Evolutionary conservation across 2,888 invertebrate genomes (phyloP).

Genomic region (Petrolisthes cinctipes): DNA sequence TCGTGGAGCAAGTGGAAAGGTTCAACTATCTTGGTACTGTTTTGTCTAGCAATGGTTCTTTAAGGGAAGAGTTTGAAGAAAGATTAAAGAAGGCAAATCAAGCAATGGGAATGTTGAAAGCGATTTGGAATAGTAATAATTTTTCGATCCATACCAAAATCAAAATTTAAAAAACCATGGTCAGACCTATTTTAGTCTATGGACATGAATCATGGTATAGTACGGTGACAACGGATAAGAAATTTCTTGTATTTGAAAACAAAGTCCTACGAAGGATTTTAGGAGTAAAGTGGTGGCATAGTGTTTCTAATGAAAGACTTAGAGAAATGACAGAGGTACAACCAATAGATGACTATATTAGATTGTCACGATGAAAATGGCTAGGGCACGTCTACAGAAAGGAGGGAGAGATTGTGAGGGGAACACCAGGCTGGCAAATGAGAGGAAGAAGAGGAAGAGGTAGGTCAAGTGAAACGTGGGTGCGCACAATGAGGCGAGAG

Average conservation of each 20-base stretch:
- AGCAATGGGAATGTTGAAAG: slow-evolving; percentile 20
- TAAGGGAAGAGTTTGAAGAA: neutral
- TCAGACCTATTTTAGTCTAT: neutral
- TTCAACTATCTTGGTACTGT: neutral
- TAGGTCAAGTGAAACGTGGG: too few relatives aligned
- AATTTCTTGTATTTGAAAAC: slow-evolving; percentile 1
- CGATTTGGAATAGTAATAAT: neutral
- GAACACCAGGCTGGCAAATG: too few relatives aligned
- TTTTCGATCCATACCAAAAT: neutral
- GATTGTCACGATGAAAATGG: slow-evolving; percentile 7
- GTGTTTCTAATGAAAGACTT: neutral
- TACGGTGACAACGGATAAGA: neutral
- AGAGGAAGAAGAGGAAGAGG: too few relatives aligned
- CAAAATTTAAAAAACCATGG: neutral
- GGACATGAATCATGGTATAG: neutral
- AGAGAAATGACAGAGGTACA: neutral
- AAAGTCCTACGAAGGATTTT: slow-evolving; percentile 6
- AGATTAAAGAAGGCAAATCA: slow-evolving; percentile 5
- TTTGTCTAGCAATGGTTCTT: too few relatives aligned
- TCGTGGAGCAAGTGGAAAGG: neutral
- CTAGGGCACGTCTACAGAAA: slow-evolving; percentile 6
- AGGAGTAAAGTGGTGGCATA: slow-evolving; percentile 16
- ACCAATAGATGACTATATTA: neutral
- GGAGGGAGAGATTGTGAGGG: neutral
- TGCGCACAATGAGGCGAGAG: too few relatives aligned